Conservation (phyloP, 1,140 invertebrate species). For the Stenopsyche tienmushanensis region DNA sequence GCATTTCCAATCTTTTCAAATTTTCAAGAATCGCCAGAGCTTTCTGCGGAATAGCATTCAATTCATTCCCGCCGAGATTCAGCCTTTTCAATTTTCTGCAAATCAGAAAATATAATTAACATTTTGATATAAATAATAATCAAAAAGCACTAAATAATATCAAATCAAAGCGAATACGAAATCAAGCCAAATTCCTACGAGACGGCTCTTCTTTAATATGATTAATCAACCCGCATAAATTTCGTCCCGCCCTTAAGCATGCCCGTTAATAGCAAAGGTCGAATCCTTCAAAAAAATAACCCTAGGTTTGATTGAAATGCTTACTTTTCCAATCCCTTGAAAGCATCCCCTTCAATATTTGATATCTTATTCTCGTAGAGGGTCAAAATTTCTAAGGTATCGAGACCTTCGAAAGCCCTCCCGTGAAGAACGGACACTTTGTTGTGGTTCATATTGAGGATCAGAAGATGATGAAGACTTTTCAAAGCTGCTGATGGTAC, state of each 20-base stretch:
- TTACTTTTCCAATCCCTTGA: conserved; percentile 83
- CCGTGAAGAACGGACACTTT: conserved; percentile 70
- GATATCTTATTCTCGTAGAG: conserved; percentile 85
- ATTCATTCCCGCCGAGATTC: conserved; percentile 82
- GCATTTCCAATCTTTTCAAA: conserved; percentile 82
- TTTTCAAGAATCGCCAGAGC: conserved; percentile 74
- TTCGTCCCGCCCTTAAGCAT: background rate
- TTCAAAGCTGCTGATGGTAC: conserved; percentile 80
- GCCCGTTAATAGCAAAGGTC: no score
- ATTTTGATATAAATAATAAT: background rate
- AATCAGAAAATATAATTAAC: conserved; percentile 41
- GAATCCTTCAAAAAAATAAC: no score
- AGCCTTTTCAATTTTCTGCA: conserved; percentile 78
- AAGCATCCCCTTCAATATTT: conserved; percentile 75
- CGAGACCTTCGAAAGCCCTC: conserved; percentile 79
- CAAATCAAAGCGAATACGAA: background rate
- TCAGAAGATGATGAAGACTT: conserved; percentile 77
- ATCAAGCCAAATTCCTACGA: background rate
- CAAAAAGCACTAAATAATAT: background rate
- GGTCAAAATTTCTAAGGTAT: conserved; percentile 82
- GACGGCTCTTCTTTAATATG: background rate
- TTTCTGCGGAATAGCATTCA: conserved; percentile 73
- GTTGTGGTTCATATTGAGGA: conserved; percentile 89
- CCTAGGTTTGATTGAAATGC: no score
- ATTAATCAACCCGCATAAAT: background rate